These are phyloP conservation scores for Bibio marci DNA, from an alignment of 2,888 invertebrate species.

Conservation along the genomic window DNA sequence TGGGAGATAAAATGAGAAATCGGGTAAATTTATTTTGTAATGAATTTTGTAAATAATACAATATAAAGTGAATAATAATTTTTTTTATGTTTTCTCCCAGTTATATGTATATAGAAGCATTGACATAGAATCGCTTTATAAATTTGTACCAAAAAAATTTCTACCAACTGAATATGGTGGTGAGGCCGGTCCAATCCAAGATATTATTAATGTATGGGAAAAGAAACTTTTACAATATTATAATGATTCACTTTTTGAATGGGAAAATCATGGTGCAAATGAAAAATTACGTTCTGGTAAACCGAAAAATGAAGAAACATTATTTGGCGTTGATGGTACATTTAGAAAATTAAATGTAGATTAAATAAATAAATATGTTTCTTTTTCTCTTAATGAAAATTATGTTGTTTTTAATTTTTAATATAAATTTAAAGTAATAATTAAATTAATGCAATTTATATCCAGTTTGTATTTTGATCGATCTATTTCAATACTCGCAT, in stretches of 20 bases:
- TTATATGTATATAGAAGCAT: slow-evolving; percentile 35
- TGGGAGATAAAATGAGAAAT: slow-evolving; percentile 41
- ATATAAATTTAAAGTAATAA: no score
- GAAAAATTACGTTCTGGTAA: slow-evolving; percentile 21
- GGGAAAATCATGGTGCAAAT: slow-evolving; percentile 19
- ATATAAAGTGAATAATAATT: no score
- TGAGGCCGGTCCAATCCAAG: slow-evolving; percentile 30
- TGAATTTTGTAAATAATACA: neutral
- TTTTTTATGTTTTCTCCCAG: slow-evolving; percentile 19
- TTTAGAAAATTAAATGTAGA: no score
- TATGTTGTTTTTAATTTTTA: no score
- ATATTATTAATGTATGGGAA: slow-evolving; percentile 22
- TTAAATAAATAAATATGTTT: no score
- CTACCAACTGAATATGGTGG: slow-evolving; percentile 50
- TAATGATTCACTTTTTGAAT: slow-evolving; percentile 20
- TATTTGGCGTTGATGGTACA: slow-evolving; percentile 23
- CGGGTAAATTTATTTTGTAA: slow-evolving; percentile 26
- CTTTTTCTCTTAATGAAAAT: no score
- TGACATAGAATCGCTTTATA: slow-evolving; percentile 35
- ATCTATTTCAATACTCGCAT: no score
- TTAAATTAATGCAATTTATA: no score
- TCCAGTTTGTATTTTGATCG: no score
- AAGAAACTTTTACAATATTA: slow-evolving; percentile 20
- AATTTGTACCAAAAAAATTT: slow-evolving; percentile 36
- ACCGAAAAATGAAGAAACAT: slow-evolving; percentile 14